Conservation (phyloP, 2,113 vertebrate species). For the Cynoglossus semilaevis region DNA sequence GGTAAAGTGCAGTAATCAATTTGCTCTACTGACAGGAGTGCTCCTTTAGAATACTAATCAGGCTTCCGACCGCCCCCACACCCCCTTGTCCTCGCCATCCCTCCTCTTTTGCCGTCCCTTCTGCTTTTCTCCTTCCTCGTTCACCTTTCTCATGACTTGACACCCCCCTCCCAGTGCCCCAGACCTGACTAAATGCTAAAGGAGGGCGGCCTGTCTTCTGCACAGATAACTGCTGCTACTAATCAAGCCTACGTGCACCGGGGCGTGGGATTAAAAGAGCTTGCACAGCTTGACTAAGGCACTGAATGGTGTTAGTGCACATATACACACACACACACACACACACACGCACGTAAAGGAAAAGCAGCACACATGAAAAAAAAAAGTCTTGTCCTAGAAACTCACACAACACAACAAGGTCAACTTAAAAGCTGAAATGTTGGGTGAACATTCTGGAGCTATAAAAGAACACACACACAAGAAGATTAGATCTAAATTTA, state of each 20-base stretch:
- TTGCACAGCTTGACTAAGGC: slow-evolving; percentile 82
- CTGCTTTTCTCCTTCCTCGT: slow-evolving; percentile 58
- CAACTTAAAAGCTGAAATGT: slow-evolving; percentile 64
- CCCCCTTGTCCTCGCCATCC: slow-evolving; percentile 32
- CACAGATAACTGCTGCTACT: slow-evolving; percentile 92
- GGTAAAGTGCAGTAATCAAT: slow-evolving; percentile 97
- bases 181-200: slow-evolving; percentile 87
- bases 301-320: slow-evolving; percentile 75
- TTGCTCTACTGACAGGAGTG: slow-evolving; percentile 91
- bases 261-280: slow-evolving; percentile 90
- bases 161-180: slow-evolving; percentile 76
- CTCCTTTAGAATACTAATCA: slow-evolving; percentile 94
- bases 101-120: slow-evolving; percentile 25
- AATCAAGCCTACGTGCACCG: slow-evolving; percentile 90
- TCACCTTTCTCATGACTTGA: slow-evolving; percentile 85
- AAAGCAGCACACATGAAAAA: slow-evolving; percentile 31
- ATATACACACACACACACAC: slow-evolving; percentile 32
- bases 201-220: slow-evolving; percentile 86
- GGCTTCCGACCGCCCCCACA: slow-evolving; percentile 54
- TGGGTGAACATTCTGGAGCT: slow-evolving; percentile 61
- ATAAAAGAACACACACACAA: slow-evolving; percentile 60
- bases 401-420: slow-evolving; percentile 63
- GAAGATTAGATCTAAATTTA: slow-evolving; percentile 70
- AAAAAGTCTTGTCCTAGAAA: slow-evolving; percentile 55
- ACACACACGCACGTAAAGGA: slow-evolving; percentile 16